A percentile compares a stretch with the other conserved stretches of the same genome.
Evolutionary conservation across 2,888 invertebrate species (phyloP).

Genomic region (Drosophila sordidapex): DNA sequence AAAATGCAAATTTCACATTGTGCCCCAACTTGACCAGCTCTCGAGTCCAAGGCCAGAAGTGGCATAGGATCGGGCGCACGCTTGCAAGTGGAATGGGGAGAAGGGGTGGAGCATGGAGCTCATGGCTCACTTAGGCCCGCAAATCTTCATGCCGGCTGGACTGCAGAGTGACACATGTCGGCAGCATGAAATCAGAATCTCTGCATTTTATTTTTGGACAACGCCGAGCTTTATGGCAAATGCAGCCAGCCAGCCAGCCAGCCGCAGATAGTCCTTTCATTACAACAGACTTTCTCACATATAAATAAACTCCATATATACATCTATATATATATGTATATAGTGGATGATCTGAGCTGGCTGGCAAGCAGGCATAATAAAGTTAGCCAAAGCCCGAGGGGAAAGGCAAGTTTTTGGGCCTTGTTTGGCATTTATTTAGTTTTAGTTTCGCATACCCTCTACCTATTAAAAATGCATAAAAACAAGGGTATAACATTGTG

Average conservation of each 20-base stretch:
- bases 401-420: constrained; percentile 62
- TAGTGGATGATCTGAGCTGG: constrained; percentile 35
- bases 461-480: background rate
- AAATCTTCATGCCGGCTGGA: constrained; percentile 81
- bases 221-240: constrained; percentile 60
- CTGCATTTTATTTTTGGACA: constrained; percentile 72
- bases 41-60: constrained; percentile 12
- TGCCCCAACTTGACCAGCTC: constrained; percentile 37
- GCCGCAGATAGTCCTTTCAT: constrained; percentile 69
- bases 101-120: constrained; percentile 1
- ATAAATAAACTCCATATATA: background rate
- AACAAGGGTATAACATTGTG: background rate
- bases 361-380: constrained; percentile 65
- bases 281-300: constrained; percentile 22
- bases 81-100: constrained; percentile 1
- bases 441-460: constrained; percentile 62
- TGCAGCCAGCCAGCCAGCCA: constrained; percentile 35
- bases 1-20: constrained; percentile 81
- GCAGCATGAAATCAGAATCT: constrained; percentile 81
- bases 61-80: background rate
- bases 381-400: constrained; percentile 55
- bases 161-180: constrained; percentile 84
- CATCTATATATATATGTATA: constrained; percentile 16
- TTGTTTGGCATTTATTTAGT: constrained; percentile 81
- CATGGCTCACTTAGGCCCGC: constrained; percentile 60